Evolutionary conservation across 2,888 invertebrate species (phyloP), one percentile per base, ranked within the genome.

Genomic region (Blastobasis adustella): DNA sequence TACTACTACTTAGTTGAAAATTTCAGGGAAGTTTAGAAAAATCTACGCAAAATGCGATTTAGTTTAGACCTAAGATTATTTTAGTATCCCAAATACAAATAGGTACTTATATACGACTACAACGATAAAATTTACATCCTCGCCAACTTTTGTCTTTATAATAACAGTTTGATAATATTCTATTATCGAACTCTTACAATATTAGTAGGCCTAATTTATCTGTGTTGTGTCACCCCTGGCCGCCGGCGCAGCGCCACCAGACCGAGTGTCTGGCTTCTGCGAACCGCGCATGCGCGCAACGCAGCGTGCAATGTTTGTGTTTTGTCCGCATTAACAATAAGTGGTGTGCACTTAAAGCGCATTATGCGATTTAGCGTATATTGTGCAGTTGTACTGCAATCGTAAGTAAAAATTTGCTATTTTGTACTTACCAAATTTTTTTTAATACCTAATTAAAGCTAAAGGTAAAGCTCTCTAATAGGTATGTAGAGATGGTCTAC

Each of bases 181-280:
- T 42, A 42, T 6, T 5, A n/a, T 42, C 42, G 5, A 42, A 42
- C 41, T 36, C 6, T 6, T 23, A 9, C 45, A 38, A 23, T 23
- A 23, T 23, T 23, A 23, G 23, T 23, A 3, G 10, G 41, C 8
- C 5, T 9, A 23, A 23, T 23, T 48, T 41, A 39, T 23, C 23
- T 23, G 23, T 36, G 10, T 41, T 45, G 47, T 46, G 46, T 7
- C 52, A 55, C 45, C 54, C 57, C 53, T 54, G 52, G 49, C 48
- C 50, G 61, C 62, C 62, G 50, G 56, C 62, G 66, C 51, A 47
- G 46, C 49, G 55, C 55, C 77, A 82, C 58, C 79, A 84, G 84
- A 85, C 84, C 72, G 79, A 79, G 74, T 78, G 84, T 79, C 84
- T 79, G 74, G 66, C 67, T 76, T 73, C 73, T 69, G 65, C 71